phyloP scores from a whole-genome alignment of 2,113 vertebrate genomes.

The Leptodactylus fuscus region DNA sequence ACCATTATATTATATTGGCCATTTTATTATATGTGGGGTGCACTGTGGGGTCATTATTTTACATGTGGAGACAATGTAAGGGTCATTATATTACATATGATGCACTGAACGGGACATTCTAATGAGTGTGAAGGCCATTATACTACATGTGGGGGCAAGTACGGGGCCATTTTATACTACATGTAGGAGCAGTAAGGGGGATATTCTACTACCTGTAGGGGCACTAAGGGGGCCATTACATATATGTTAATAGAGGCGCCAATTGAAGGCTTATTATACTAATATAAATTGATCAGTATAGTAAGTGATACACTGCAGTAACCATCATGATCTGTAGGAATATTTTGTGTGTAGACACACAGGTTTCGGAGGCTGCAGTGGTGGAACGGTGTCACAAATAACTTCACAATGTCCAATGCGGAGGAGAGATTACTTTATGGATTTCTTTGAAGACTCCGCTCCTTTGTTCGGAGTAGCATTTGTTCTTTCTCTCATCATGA shows the following conservation, averaged over 20 bases:
- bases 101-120: too few relatives aligned
- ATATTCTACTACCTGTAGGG: too few relatives aligned
- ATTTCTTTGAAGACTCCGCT: neutral
- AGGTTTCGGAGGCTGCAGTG: neutral
- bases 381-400: neutral
- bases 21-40: too few relatives aligned
- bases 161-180: too few relatives aligned
- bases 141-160: neutral
- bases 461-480: neutral
- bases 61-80: too few relatives aligned
- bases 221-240: neutral
- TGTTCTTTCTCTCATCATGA: neutral
- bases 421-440: neutral
- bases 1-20: too few relatives aligned
- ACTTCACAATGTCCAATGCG: neutral
- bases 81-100: too few relatives aligned
- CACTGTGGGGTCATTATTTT: too few relatives aligned
- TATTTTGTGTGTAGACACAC: neutral
- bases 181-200: neutral
- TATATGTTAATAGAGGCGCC: neutral
- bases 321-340: neutral
- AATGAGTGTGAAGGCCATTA: too few relatives aligned
- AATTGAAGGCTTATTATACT: slow-evolving; percentile 11
- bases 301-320: neutral
- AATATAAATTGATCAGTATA: slow-evolving; percentile 9